Percentiles rank a stretch among this genome's conserved stretches.
phyloP scores from a whole-genome alignment of 2,113 vertebrate species.

The Xiphorhynchus elegans region DNA sequence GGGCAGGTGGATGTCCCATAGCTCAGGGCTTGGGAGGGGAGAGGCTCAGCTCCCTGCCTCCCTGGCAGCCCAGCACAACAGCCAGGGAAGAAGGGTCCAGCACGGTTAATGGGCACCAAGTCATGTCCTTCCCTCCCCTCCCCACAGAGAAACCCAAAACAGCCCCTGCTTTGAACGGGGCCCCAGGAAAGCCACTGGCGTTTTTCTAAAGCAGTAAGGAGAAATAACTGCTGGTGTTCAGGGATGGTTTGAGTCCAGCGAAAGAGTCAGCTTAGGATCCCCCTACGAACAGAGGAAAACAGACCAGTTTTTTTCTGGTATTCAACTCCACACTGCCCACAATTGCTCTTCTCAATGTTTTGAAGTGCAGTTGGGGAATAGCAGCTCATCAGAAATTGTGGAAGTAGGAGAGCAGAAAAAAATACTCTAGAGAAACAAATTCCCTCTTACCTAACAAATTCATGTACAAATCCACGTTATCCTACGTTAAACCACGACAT shows the following conservation, averaged over 20 bases:
- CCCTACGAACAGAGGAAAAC: not conserved
- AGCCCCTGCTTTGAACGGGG: not conserved
- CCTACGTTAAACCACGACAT: not conserved
- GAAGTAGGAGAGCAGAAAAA: not conserved
- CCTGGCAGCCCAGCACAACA: not conserved
- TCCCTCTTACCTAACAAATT: not conserved
- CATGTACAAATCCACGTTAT: not conserved
- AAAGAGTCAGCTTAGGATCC: not conserved
- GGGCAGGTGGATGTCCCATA: not conserved
- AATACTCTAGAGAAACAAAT: not conserved
- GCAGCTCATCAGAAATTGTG: not conserved
- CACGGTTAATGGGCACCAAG: not conserved
- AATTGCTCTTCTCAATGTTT: not conserved
- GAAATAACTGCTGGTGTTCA: not conserved
- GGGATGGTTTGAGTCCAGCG: not conserved
- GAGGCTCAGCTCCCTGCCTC: not conserved
- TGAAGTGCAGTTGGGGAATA: not conserved
- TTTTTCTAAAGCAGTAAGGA: not conserved
- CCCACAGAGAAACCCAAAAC: not conserved
- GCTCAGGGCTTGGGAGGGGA: not conserved
- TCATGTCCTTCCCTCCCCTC: not conserved
- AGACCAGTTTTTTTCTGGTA: not conserved
- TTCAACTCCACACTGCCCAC: not conserved
- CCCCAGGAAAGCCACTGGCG: not conserved
- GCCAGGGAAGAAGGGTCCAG: not conserved